Evolutionary conservation across 2,113 vertebrate species (phyloP), one percentile per base, ranked within the genome.

Genomic region (Emydura subglobosa): DNA sequence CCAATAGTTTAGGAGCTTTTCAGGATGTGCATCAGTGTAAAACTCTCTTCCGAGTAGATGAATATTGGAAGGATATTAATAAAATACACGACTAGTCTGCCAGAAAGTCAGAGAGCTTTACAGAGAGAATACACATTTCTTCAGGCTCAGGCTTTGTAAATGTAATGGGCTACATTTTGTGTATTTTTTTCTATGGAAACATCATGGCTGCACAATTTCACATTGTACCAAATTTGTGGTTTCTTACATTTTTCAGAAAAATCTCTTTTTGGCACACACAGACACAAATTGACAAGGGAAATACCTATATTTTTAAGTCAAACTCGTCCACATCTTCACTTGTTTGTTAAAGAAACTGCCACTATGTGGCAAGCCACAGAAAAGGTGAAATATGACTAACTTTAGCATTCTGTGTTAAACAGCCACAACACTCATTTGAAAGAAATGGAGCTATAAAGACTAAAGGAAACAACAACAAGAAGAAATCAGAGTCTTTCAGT

Each of bases 381-480:
- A 92, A 53, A 57, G 59, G 61, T 91, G 85, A 94, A 92, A 84
- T 44, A 21, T 79, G 91, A 8, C 85, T 65, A 65, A 5, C 3
- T 95, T 96, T 95, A 96, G 55, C 53, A 65, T 95, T 94, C 88
- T 93, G 1, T 93, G 68, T 92, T 86, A 96, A 95, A 78, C 82
- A 94, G 87, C 95, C 92, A 95, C 94, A 95, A 94, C 94, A 91
- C 93, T 95, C 65, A 96, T 97, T 97, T 97, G 87, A 95, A 96
- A 97, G 95, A 96, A 95, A 96, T 93, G 95, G 95, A 95, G 92
- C 96, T 88, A 95, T 97, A 96, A 97, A 97, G 94, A 93, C 80
- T 95, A 94, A 95, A 95, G 92, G 93, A 91, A 96, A 91, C 89
- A 96, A 97, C 95, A 96, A 94, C n/a, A 96, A 95, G 83, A 95